These are phyloP conservation scores for Erpetoichthys calabaricus DNA, from an alignment of 2,797 vertebrate genomes.

Conservation along the genomic window DNA sequence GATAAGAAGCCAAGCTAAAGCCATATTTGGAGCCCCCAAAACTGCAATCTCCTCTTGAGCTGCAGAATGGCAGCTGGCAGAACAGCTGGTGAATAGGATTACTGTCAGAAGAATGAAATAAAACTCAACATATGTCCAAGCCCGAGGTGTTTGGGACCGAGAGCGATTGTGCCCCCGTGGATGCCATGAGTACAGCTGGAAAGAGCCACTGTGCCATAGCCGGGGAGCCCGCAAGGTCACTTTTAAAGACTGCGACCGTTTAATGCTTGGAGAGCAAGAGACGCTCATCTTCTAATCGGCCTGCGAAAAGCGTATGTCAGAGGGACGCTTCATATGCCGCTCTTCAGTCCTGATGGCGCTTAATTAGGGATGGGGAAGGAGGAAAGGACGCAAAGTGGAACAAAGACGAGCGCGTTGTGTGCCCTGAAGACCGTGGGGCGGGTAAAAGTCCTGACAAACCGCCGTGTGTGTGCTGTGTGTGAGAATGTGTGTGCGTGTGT, in stretches of 20 bases:
- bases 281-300: constrained; percentile 55
- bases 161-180: constrained; percentile 95
- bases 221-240: constrained; percentile 90
- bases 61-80: constrained; percentile 98
- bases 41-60: constrained; percentile 92
- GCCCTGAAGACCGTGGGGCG: no score
- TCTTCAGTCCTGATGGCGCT: constrained; percentile 17
- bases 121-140: constrained; percentile 99
- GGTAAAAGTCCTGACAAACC: no score
- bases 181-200: constrained; percentile 97
- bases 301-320: constrained; percentile 36
- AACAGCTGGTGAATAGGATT: constrained; percentile 99
- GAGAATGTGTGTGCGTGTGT: no score
- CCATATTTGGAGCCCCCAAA: constrained; percentile 76
- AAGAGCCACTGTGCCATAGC: constrained; percentile 76
- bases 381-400: background rate
- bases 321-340: constrained; percentile 17
- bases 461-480: no score
- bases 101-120: constrained; percentile 99
- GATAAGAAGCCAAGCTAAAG: constrained; percentile 65
- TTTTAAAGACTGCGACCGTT: constrained; percentile 78
- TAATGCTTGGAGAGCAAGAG: constrained; percentile 71
- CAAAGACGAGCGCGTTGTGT: background rate
- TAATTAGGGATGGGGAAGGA: constrained; percentile 11
- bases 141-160: constrained; percentile 92